Base-by-base conservation (phyloP, 2,113 vertebrate species). In the Sinocyclocheilus anophthalmus region DNA sequence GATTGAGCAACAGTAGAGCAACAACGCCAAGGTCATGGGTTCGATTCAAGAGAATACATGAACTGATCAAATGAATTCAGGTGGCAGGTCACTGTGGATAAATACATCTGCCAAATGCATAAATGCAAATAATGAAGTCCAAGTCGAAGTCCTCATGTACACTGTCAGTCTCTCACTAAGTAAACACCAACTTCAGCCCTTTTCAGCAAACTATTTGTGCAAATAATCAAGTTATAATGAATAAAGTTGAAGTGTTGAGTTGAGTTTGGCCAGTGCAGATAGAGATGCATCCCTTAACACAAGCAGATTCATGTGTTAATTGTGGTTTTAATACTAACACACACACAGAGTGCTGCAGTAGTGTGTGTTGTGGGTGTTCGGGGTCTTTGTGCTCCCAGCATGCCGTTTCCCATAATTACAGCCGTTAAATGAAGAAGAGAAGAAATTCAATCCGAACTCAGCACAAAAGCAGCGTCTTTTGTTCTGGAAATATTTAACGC, bases 401-500 rank as follows among this genome's bases (percentile, higher is more conserved):
- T n/a, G 33, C 30, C 8, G 33, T 80, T 80, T 80, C 55, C 57
- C 57, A 4, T 61, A 80, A 80, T 80, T 63, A 63, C 22, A 61
- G 57, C 53, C 6, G 37, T 80, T 63, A 63, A 16, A 22, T 63
- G 77, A 24, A 39, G 33, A 61, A 39, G 33, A 61, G 55, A 55
- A 61, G 55, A 61, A 24, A 79, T 61, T 22, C 55, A 80, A 42
- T 80, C 12, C 57, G 20, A 80, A 86, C 57, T 76, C 33, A 3
- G 20, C 63, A 84, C 70, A 81, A 81, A 50, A 69, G 67, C 50
- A 13, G n/a, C 18, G n/a, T 30, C 59, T 85, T 84, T 87, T 85
- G 80, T 88, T 73, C 80, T 83, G 80, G 75, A 73, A 85, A 79
- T 87, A 89, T 89, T 85, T 78, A 73, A 72, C 50, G 69, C 84